phyloP scores from a whole-genome alignment of 2,797 vertebrate species.

The Phataginus tetradactyla region DNA sequence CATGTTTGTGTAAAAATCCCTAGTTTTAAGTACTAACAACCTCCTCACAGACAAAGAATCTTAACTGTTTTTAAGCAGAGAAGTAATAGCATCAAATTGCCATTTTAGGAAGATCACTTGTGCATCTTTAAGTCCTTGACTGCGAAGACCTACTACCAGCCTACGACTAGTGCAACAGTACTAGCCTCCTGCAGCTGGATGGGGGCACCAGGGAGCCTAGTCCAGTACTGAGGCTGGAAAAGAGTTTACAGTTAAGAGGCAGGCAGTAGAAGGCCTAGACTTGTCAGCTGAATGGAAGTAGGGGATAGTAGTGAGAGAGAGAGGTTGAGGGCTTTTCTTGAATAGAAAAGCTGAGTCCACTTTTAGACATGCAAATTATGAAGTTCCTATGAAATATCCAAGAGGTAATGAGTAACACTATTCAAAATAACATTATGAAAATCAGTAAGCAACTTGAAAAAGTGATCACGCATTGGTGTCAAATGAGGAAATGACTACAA shows the following conservation, averaged over 20 bases:
- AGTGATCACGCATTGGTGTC: not conserved
- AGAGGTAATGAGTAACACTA: not conserved
- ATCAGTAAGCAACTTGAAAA: constrained; percentile 24
- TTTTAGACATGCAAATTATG: not conserved
- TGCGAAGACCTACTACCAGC: not conserved
- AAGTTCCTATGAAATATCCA: not conserved
- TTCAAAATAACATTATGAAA: not conserved
- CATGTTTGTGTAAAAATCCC: not conserved
- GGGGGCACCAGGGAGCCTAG: not conserved
- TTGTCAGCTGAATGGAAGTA: not conserved
- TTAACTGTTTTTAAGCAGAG: not conserved
- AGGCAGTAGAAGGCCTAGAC: not conserved
- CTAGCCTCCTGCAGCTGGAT: not conserved
- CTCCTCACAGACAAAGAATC: not conserved
- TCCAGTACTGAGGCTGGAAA: not conserved
- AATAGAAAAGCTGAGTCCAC: not conserved
- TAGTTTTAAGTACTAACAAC: not conserved
- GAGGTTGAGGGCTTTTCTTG: not conserved
- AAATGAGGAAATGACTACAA: not conserved
- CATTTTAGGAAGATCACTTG: not conserved
- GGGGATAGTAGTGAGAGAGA: not conserved
- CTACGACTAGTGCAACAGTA: not conserved
- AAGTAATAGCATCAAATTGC: not conserved
- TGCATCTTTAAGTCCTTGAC: not conserved
- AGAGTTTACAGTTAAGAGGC: not conserved